phyloP scores from a whole-genome alignment of 1,140 invertebrate genomes.

The Polypedilum pembai region DNA sequence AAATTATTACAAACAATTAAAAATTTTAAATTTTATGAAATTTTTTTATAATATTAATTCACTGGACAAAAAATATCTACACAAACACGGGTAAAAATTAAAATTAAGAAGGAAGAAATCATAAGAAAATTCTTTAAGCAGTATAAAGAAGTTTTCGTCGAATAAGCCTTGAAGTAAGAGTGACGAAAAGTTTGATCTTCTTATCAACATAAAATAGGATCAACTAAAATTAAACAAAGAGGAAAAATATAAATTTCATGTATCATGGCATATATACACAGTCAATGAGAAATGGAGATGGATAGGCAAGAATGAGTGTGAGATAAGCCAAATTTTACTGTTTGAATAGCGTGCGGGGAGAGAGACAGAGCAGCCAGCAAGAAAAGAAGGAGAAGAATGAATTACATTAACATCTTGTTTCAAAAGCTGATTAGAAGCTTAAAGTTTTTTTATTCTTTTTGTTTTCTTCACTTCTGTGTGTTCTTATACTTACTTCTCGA shows the following conservation, averaged over 20 bases:
- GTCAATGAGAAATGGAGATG: background rate
- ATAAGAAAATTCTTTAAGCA: background rate
- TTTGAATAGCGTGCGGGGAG: background rate
- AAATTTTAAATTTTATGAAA: too few relatives aligned
- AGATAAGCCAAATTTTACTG: conserved; percentile 8
- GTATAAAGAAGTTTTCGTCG: too few relatives aligned
- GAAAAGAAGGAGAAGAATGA: background rate
- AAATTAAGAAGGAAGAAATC: background rate
- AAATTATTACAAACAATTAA: too few relatives aligned
- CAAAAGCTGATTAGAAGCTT: conserved; percentile 17
- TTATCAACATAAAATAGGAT: conserved; percentile 19
- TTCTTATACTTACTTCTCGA: background rate
- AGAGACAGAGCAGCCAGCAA: too few relatives aligned
- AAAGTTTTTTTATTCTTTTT: background rate
- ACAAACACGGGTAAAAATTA: background rate
- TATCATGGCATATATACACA: conserved; percentile 3
- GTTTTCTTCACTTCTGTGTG: background rate
- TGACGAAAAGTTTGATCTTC: conserved; percentile 9
- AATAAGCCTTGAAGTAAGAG: background rate
- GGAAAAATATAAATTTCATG: background rate
- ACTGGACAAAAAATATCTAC: background rate
- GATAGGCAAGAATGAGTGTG: conserved; percentile 16
- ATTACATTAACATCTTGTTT: conserved; percentile 19
- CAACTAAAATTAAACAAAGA: conserved; percentile 6
- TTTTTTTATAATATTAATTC: too few relatives aligned